Base-by-base conservation (phyloP, 2,113 vertebrate genomes). In the Epinephelus lanceolatus region DNA sequence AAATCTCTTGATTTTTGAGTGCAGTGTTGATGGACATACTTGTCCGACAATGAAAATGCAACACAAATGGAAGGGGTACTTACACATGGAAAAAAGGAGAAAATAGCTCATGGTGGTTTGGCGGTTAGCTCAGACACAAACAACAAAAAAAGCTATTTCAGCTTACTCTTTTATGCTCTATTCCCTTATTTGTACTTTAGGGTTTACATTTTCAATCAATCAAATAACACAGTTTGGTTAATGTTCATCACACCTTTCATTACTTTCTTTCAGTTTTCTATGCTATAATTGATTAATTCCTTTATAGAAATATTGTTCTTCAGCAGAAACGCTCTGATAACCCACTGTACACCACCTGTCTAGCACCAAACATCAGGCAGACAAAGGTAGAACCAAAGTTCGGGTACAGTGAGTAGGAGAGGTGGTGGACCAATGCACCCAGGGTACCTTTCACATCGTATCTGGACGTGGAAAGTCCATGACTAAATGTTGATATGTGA, bases 1-100 rank as follows among this genome's bases (percentile, higher is more conserved):
- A 76, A 40, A 68, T 68, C 49, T 72, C 42, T 72, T 4, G 13
- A 52, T 49, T 47, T 71, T 25, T n/a, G 52, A 74, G 15, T 47
- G 63, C 3, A 57, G 37, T 12, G 62, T 21, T 59, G 59, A 21
- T 52, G 71, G 27, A 57, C 52, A 14, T n/a, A 72, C 53, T 37
- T 10, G 6, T 37, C 51, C 9, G 12, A 49, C 59, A 23, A 2
- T 27, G 30, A 62, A 37, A 42, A 30, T 71, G 21, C 55, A 68
- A 3, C 56, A 33, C 56, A 40, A 21, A 37, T 27, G 37, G 30
- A 45, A 33, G n/a, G 19, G 42, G 51, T 13, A 40, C 30, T 53
- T 23, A 45, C 13, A 47, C 19, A 2, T 37, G 7, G n/a, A 45
- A 18, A 53, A 57, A 53, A 25, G 33, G 17, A 65, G 19, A 27